These are phyloP conservation scores for Biston stratarius DNA, from an alignment of 2,888 invertebrate genomes.

Conservation along the genomic window DNA sequence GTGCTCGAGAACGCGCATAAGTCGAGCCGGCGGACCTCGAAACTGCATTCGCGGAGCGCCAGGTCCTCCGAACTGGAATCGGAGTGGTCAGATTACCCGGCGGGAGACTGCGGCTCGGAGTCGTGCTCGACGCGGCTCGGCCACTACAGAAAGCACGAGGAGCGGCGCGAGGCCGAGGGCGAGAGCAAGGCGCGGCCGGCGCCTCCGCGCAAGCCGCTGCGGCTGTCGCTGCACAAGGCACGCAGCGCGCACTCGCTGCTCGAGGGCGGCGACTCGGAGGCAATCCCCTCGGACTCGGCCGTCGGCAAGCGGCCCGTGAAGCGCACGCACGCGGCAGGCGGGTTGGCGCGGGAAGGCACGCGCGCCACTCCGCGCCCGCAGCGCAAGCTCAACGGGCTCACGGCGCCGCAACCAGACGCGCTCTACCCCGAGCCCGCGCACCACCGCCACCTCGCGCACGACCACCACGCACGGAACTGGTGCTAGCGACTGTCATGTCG, in stretches of 20 bases:
- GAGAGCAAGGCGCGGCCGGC: conserved; percentile 88
- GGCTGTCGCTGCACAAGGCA: conserved; percentile 93
- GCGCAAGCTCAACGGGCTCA: conserved; percentile 64
- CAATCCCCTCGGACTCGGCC: conserved; percentile 61
- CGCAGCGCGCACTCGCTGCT: conserved; percentile 92
- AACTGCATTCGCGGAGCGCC: conserved; percentile 87
- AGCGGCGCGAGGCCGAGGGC: conserved; percentile 29
- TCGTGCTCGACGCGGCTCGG: conserved; percentile 75
- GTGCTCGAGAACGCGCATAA: conserved; percentile 85
- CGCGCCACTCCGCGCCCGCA: conserved; percentile 76
- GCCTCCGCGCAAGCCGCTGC: conserved; percentile 94
- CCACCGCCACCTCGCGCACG: conserved; percentile 50
- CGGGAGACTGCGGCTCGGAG: conserved; percentile 86
- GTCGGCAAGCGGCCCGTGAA: conserved; percentile 85
- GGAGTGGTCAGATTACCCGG: conserved; percentile 87
- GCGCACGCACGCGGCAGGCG: conserved; percentile 80
- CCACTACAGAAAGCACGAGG: conserved; percentile 77
- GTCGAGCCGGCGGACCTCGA: conserved; percentile 78
- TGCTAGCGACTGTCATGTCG: conserved; percentile 37
- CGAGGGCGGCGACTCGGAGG: conserved; percentile 79
- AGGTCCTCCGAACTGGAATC: conserved; percentile 93
- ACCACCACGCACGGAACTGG: conserved; percentile 51
- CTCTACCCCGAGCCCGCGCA: conserved; percentile 68
- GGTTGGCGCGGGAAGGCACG: conserved; percentile 62
- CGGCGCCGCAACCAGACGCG: conserved; percentile 69